These are phyloP conservation scores for Grallaria varia DNA, from an alignment of 2,113 vertebrate genomes.

Conservation along the genomic window DNA sequence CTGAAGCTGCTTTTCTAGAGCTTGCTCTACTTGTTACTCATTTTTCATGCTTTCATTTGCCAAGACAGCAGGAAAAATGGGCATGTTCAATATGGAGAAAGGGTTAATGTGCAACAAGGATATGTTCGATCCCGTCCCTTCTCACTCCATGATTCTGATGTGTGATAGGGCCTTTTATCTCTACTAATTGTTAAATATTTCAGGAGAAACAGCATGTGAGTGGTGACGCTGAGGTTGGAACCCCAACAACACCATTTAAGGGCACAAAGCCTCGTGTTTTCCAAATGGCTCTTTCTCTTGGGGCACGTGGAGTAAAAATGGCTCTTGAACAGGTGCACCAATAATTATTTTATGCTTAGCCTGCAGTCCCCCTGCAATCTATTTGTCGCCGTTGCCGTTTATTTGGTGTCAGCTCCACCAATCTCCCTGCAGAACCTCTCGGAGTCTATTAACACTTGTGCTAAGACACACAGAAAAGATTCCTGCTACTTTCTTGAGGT, in stretches of 20 bases:
- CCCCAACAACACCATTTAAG: background rate
- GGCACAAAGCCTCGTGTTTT: background rate
- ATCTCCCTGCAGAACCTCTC: background rate
- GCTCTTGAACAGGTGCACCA: constrained; percentile 19
- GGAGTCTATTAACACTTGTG: background rate
- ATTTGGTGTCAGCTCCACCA: background rate
- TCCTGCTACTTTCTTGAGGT: background rate
- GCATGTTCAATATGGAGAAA: background rate
- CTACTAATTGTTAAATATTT: constrained; percentile 47
- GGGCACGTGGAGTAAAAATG: background rate
- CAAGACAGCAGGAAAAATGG: background rate
- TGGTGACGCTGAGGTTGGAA: background rate
- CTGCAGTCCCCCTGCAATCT: background rate
- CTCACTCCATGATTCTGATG: background rate
- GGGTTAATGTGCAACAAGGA: background rate
- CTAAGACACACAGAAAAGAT: background rate
- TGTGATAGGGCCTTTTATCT: background rate
- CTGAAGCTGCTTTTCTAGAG: background rate
- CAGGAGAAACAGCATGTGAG: background rate
- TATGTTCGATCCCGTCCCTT: background rate
- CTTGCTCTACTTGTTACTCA: background rate
- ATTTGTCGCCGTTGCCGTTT: background rate
- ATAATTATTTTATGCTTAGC: constrained; percentile 21
- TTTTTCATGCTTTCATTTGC: background rate
- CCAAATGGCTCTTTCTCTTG: constrained; percentile 4